Percentiles rank a stretch among this genome's conserved stretches.
phyloP scores from a whole-genome alignment of 2,113 vertebrate species.

The Plotosus lineatus region DNA sequence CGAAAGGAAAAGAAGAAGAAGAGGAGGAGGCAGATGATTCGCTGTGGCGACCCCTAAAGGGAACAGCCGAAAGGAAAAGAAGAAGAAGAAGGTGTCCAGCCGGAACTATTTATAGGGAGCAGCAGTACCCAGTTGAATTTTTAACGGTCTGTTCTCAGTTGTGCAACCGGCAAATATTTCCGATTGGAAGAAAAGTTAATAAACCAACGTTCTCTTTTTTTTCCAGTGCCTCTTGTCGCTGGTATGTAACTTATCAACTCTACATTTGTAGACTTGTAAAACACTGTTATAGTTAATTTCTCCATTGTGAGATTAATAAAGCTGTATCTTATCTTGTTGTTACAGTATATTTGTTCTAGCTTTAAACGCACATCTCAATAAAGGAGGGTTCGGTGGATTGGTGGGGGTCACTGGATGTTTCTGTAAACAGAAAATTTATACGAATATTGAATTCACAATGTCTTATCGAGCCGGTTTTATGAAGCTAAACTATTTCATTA shows the following conservation, averaged over 20 bases:
- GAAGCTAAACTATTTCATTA: not conserved
- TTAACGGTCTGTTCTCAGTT: not conserved
- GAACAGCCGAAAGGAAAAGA: no score
- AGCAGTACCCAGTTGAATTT: no score
- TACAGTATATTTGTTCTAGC: not conserved
- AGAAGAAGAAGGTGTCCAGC: no score
- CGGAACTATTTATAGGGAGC: not conserved
- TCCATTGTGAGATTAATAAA: no score
- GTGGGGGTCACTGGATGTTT: not conserved
- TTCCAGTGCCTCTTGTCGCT: not conserved
- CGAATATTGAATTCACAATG: not conserved
- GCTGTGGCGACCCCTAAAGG: no score
- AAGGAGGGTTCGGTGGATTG: no score
- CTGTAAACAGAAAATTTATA: not conserved
- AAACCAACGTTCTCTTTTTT: not conserved
- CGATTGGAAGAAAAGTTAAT: not conserved
- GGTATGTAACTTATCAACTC: not conserved
- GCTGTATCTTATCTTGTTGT: no score
- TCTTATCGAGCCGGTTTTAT: not conserved
- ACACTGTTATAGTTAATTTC: no score
- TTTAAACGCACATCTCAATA: not conserved
- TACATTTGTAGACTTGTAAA: not conserved
- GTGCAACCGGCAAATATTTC: not conserved
- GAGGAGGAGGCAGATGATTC: no score
- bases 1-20: no score